phyloP scores from a whole-genome alignment of 2,888 invertebrate species.

The Caradrina kadenii region DNA sequence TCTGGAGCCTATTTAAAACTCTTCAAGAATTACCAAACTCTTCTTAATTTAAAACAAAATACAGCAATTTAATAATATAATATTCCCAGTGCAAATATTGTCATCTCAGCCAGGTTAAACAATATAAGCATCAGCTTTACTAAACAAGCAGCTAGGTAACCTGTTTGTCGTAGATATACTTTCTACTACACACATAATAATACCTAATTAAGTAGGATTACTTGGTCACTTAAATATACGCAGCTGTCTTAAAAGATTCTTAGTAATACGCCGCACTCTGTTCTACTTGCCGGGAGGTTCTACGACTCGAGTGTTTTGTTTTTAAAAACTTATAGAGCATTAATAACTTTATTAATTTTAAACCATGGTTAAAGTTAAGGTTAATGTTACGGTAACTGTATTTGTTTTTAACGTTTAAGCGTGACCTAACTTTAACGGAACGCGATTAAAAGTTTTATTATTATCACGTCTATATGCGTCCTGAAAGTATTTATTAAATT shows the following conservation, averaged over 20 bases:
- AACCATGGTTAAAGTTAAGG: neutral
- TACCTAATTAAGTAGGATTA: conserved; percentile 57
- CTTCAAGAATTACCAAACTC: neutral
- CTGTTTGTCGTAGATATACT: conserved; percentile 53
- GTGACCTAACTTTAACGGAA: neutral
- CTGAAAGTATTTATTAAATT: neutral
- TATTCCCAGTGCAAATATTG: conserved; percentile 43
- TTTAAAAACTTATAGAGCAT: neutral
- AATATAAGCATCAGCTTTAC: conserved; percentile 51
- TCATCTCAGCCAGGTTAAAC: conserved; percentile 35
- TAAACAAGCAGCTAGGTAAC: conserved; percentile 51
- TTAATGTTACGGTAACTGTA: neutral
- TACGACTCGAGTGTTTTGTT: neutral
- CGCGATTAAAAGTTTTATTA: neutral
- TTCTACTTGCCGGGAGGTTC: conserved; percentile 16
- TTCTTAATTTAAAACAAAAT: neutral
- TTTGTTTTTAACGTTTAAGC: neutral
- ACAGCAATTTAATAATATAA: conserved; percentile 28
- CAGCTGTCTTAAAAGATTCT: conserved; percentile 32
- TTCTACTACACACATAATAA: conserved; percentile 52
- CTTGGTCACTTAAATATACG: conserved; percentile 58
- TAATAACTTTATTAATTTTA: neutral
- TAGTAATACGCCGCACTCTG: conserved; percentile 36
- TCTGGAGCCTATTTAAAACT: neutral
- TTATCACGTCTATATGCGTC: neutral